A percentile compares a stretch with the other conserved stretches of the same genome.
Evolutionary conservation across 1,140 invertebrate genomes (phyloP).

Genomic region (Hylyphantes graminicola): DNA sequence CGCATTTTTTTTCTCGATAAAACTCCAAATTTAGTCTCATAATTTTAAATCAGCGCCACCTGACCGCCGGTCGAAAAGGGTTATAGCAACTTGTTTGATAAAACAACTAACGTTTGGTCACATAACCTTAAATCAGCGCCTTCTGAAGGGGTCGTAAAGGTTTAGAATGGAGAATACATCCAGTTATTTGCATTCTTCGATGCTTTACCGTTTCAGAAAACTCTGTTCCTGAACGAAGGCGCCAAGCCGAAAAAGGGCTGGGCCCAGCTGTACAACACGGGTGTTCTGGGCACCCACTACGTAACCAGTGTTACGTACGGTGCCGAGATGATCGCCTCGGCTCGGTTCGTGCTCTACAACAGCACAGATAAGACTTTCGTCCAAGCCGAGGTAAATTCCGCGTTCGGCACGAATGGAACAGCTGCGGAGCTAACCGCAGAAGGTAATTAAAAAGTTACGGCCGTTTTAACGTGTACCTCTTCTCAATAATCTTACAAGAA

Average conservation of each 20-base stretch:
- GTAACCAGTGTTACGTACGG: slow-evolving; percentile 39
- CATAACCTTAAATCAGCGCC: no score
- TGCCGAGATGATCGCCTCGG: slow-evolving; percentile 31
- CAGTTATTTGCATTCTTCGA: not conserved
- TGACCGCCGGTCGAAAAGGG: no score
- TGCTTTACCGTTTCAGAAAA: not conserved
- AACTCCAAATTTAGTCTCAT: no score
- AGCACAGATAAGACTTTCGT: not conserved
- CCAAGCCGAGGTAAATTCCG: slow-evolving; percentile 15
- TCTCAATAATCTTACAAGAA: no score
- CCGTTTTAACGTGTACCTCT: no score
- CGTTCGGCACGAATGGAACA: not conserved
- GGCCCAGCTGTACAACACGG: not conserved
- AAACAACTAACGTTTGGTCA: no score
- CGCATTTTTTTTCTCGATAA: no score
- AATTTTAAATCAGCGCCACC: no score
- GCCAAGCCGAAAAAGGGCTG: slow-evolving; percentile 14
- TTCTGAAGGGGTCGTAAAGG: no score
- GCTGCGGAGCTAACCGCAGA: not conserved
- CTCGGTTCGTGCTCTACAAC: slow-evolving; percentile 13
- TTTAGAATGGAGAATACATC: no score
- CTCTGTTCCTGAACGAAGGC: not conserved
- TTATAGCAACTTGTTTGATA: no score
- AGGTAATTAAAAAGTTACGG: slow-evolving; percentile 10
- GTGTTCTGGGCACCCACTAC: slow-evolving; percentile 43